Evolutionary conservation across 2,888 invertebrate genomes (phyloP).

Genomic region (Isotomurus palustris): DNA sequence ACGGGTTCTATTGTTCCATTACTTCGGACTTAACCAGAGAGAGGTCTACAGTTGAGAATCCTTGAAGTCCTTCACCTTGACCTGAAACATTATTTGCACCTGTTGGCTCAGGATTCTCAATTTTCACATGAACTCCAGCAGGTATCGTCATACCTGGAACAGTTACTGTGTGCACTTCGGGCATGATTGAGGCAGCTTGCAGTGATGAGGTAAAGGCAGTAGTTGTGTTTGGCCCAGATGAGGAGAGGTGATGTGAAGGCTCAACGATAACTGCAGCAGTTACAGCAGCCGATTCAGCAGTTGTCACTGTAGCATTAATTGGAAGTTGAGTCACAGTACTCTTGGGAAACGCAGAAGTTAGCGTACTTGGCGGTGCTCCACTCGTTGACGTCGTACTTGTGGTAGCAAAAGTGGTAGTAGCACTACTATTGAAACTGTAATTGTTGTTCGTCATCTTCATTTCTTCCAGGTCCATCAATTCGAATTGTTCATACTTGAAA

Average conservation of each 20-base stretch:
- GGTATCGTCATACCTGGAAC: no score
- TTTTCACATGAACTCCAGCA: no score
- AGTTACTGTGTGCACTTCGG: neutral
- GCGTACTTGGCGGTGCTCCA: neutral
- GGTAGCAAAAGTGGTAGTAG: neutral
- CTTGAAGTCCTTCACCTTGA: constrained; percentile 6
- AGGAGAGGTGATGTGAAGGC: neutral
- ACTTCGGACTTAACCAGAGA: constrained; percentile 29
- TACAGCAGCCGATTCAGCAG: no score
- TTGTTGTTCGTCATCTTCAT: neutral
- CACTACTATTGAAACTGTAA: no score
- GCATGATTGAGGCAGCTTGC: constrained; percentile 2
- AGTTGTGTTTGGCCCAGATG: constrained; percentile 1
- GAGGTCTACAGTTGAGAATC: constrained; percentile 31
- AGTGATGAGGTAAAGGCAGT: neutral
- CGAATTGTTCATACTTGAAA: constrained; percentile 30
- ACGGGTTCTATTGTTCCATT: neutral
- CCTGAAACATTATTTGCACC: neutral
- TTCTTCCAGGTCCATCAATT: constrained; percentile 32
- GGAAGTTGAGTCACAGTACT: neutral
- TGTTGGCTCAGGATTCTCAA: neutral
- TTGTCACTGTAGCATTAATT: no score
- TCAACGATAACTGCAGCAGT: no score
- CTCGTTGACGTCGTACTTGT: neutral
- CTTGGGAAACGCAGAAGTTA: neutral